Conservation (phyloP, 2,888 invertebrate genomes). For the Campoletis raptor region DNA sequence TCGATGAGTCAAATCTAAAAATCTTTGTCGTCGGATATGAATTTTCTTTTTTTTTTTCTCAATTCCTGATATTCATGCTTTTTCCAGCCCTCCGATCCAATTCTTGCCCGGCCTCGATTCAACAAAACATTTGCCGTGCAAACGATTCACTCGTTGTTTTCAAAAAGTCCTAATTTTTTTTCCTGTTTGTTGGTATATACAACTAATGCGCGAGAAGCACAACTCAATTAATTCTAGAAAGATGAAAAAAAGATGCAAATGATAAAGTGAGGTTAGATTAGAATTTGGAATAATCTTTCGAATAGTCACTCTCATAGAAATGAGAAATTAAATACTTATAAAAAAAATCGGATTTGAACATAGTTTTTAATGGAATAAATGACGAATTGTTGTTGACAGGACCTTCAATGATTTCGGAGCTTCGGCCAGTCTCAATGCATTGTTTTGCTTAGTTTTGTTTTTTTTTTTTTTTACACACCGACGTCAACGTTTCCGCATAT, state of each 20-base stretch:
- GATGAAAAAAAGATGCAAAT: background rate
- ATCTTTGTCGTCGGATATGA: too few relatives aligned
- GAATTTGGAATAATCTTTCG: background rate
- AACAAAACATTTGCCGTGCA: too few relatives aligned
- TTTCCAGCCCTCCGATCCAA: too few relatives aligned
- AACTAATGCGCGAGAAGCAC: too few relatives aligned
- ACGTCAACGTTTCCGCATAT: background rate
- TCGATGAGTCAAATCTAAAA: too few relatives aligned
- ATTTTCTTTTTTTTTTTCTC: too few relatives aligned
- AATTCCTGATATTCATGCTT: too few relatives aligned
- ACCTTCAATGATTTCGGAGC: background rate
- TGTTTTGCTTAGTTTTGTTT: background rate
- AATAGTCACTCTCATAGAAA: background rate
- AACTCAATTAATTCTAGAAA: background rate
- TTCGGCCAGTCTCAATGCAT: background rate
- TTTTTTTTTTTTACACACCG: background rate
- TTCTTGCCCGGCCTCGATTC: too few relatives aligned
- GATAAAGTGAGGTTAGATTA: background rate
- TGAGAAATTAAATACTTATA: background rate
- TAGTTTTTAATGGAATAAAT: background rate
- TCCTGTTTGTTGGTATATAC: too few relatives aligned
- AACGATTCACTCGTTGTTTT: too few relatives aligned
- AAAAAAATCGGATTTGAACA: background rate
- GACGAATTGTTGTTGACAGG: background rate
- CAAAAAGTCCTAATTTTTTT: too few relatives aligned